These are phyloP conservation scores for Oscheius sp. DNA, from an alignment of 1,140 invertebrate genomes.

Conservation along the genomic window DNA sequence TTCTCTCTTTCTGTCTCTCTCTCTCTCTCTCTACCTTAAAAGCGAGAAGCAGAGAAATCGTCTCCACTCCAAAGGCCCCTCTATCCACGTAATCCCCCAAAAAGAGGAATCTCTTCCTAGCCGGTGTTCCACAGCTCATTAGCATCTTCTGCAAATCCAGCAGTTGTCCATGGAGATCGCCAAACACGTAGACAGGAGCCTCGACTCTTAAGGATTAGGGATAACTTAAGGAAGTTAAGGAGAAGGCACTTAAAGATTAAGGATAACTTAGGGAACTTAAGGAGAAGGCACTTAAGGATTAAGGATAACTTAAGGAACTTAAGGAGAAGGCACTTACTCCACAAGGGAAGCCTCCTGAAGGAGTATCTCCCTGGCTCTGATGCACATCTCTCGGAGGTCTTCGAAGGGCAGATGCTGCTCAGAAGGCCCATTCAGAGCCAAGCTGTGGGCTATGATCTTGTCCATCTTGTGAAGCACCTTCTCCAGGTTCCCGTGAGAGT, in stretches of 20 bases:
- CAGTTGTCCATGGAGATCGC: neutral
- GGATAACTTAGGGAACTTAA: too few relatives aligned
- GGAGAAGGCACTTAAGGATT: too few relatives aligned
- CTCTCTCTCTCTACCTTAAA: too few relatives aligned
- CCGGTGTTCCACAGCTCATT: neutral
- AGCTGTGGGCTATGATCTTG: too few relatives aligned
- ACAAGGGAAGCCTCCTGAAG: neutral
- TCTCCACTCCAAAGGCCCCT: conserved; percentile 99
- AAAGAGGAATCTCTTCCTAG: conserved; percentile 86
- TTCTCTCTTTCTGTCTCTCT: too few relatives aligned
- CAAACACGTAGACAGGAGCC: neutral
- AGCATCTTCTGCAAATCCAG: neutral
- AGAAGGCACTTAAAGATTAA: too few relatives aligned
- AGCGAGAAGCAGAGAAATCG: conserved; percentile 83
- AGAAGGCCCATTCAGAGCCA: too few relatives aligned
- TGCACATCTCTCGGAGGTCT: neutral
- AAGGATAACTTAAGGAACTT: too few relatives aligned
- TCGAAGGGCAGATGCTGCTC: neutral
- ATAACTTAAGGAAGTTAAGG: too few relatives aligned
- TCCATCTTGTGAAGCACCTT: too few relatives aligned
- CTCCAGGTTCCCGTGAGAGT: too few relatives aligned
- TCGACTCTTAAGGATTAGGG: neutral
- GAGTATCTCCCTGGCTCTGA: neutral
- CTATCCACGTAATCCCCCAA: conserved; percentile 98
- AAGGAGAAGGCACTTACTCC: neutral